These are phyloP conservation scores for Magallana angulata DNA, from an alignment of 1,140 invertebrate species.

Conservation along the genomic window DNA sequence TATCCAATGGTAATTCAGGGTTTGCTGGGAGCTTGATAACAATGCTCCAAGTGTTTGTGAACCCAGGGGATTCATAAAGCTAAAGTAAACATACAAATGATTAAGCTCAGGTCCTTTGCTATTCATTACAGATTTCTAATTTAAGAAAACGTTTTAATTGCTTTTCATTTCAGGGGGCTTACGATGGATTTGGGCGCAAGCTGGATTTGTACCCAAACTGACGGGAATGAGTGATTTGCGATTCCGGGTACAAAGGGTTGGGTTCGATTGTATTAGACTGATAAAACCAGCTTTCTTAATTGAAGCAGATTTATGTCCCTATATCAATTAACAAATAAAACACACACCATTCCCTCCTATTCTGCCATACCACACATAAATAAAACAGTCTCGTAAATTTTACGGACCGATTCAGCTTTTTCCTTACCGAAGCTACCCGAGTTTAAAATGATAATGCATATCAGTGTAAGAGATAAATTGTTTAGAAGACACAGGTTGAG, in stretches of 20 bases:
- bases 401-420: background rate
- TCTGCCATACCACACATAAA: background rate
- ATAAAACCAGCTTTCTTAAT: background rate
- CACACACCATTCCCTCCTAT: background rate
- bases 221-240: slow-evolving; percentile 12
- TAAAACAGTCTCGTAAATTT: slow-evolving; percentile 24
- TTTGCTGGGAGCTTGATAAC: background rate
- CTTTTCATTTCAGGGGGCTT: background rate
- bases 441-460: background rate
- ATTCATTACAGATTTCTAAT: slow-evolving; percentile 21
- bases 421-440: background rate
- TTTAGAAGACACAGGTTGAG: slow-evolving; percentile 1
- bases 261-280: background rate
- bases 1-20: slow-evolving; percentile 1
- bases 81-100: slow-evolving; percentile 20
- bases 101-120: background rate
- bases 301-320: slow-evolving; percentile 14
- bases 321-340: slow-evolving; percentile 20
- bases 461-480: slow-evolving; percentile 19
- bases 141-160: slow-evolving; percentile 29
- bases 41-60: slow-evolving; percentile 6
- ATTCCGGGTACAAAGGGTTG: slow-evolving; percentile 10
- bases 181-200: background rate
- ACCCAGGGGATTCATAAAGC: background rate
- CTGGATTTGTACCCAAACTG: background rate